Conservation (phyloP, 1,140 invertebrate species). For the Cydia splendana region DNA sequence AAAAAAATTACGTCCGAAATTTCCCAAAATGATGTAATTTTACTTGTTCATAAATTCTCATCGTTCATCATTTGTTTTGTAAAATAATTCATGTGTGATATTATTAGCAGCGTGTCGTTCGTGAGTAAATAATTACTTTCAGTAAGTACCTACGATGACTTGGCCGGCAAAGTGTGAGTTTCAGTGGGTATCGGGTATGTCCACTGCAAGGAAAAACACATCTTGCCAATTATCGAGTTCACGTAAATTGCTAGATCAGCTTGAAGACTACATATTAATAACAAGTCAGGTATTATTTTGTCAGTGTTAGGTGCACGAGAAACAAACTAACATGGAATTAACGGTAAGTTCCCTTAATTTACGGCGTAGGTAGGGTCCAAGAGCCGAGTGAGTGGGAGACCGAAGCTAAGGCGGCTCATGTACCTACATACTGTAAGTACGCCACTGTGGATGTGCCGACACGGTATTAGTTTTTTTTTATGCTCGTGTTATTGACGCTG, state of each 20-base stretch:
- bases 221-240: constrained; percentile 22
- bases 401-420: no score
- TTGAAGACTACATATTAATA: constrained; percentile 23
- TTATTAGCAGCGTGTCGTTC: neutral
- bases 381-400: no score
- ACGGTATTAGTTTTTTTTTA: no score
- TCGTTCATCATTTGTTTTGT: neutral
- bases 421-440: no score
- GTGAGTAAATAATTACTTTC: constrained; percentile 2
- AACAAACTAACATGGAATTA: constrained; percentile 22
- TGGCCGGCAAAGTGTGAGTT: neutral
- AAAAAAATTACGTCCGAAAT: neutral
- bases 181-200: neutral
- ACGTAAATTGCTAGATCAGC: constrained; percentile 3
- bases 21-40: neutral
- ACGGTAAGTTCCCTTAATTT: neutral
- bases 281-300: neutral
- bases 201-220: constrained; percentile 1
- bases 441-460: no score
- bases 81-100: neutral
- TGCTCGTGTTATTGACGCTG: no score
- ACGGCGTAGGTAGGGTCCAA: neutral
- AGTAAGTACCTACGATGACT: neutral
- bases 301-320: neutral
- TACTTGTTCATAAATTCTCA: neutral